Conservation (phyloP, 1,140 invertebrate genomes). For the Drosophila baimaii region DNA sequence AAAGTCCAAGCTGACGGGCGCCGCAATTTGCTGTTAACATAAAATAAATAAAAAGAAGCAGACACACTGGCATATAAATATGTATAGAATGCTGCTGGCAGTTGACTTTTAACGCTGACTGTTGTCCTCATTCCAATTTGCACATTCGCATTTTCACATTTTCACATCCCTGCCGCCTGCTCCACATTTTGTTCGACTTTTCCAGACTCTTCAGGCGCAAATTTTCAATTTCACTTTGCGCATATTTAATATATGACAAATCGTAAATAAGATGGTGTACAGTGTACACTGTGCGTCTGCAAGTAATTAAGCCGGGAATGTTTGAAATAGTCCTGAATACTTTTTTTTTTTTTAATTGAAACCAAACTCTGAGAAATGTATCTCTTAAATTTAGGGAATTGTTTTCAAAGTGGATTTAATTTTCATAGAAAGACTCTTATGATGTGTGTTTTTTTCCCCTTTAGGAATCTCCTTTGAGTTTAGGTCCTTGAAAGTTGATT, state of each 20-base stretch:
- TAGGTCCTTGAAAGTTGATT: not conserved
- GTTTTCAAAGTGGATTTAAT: not conserved
- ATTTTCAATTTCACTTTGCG: slow-evolving; percentile 48
- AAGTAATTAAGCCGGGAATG: slow-evolving; percentile 5
- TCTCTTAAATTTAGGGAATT: not conserved
- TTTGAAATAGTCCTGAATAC: not conserved
- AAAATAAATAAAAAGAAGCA: slow-evolving; percentile 67
- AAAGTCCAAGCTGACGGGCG: slow-evolving; percentile 46
- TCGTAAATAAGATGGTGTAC: slow-evolving; percentile 42
- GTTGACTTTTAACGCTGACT: slow-evolving; percentile 43
- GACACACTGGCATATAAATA: slow-evolving; percentile 6
- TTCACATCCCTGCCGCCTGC: slow-evolving; percentile 1
- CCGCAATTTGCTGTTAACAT: slow-evolving; percentile 67
- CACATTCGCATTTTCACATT: slow-evolving; percentile 22
- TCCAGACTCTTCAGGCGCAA: slow-evolving; percentile 1
- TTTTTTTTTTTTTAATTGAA: not conserved
- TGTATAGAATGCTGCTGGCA: slow-evolving; percentile 20
- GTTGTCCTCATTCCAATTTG: slow-evolving; percentile 39
- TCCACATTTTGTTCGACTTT: slow-evolving; percentile 2
- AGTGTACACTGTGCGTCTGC: slow-evolving; percentile 5
- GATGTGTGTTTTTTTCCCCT: not conserved
- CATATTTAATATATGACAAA: slow-evolving; percentile 72
- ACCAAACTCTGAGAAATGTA: not conserved
- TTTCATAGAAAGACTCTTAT: not conserved
- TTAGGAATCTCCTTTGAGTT: not conserved